These are phyloP conservation scores for Galeopsomyia nigrocyanea DNA, from an alignment of 2,888 invertebrate genomes.

Conservation along the genomic window DNA sequence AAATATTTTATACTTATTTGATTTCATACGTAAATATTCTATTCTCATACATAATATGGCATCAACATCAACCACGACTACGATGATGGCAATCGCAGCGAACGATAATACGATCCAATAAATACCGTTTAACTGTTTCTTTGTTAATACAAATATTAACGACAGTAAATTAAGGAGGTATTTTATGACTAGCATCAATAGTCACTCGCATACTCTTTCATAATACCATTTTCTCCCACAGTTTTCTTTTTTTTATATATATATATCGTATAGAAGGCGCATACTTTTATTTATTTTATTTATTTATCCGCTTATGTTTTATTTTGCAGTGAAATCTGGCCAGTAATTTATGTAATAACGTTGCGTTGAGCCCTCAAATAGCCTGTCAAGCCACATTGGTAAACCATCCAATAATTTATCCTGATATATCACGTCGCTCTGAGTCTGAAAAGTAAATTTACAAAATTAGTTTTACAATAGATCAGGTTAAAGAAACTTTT, in stretches of 20 bases:
- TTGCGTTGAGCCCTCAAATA: conserved; percentile 96
- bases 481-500: too few species aligned
- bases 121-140: conserved; percentile 12
- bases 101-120: conserved; percentile 23
- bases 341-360: conserved; percentile 97
- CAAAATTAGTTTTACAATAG: neutral
- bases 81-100: conserved; percentile 1
- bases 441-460: conserved; percentile 59
- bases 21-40: conserved; percentile 8
- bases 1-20: conserved; percentile 21
- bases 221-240: conserved; percentile 14
- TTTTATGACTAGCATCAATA: conserved; percentile 43
- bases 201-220: conserved; percentile 2
- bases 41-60: conserved; percentile 21
- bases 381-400: conserved; percentile 95
- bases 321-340: conserved; percentile 95
- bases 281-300: conserved; percentile 10
- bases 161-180: conserved; percentile 31
- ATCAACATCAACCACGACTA: conserved; percentile 12
- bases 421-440: conserved; percentile 73
- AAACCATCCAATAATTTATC: conserved; percentile 91
- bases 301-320: conserved; percentile 61
- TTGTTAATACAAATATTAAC: conserved; percentile 12
- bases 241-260: neutral
- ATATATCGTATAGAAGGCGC: conserved; percentile 7